Conservation (phyloP, 2,113 vertebrate genomes). For the Benitochromis conjunctus region DNA sequence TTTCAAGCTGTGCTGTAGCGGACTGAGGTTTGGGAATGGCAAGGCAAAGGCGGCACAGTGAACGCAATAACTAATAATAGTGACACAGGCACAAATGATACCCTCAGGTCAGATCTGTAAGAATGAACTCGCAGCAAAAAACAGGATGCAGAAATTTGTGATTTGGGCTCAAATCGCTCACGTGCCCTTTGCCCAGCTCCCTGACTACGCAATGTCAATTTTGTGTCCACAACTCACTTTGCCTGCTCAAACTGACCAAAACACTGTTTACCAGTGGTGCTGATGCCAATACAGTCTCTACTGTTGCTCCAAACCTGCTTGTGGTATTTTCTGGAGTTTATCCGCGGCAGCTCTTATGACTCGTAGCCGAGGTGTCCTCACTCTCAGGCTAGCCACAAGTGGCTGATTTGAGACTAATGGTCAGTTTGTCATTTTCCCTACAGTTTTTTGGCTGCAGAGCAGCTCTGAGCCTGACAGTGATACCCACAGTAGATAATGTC, state of each 20-base stretch:
- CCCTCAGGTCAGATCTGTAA: neutral
- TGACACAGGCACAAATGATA: neutral
- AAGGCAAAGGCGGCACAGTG: neutral
- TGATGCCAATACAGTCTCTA: neutral
- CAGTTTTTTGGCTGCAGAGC: neutral
- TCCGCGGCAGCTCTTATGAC: neutral
- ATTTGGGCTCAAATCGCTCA: neutral
- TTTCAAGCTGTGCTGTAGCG: neutral
- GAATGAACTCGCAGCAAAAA: neutral
- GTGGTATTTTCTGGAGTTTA: neutral
- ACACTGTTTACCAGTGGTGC: neutral
- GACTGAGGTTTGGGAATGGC: neutral
- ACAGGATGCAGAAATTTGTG: neutral
- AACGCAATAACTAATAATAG: neutral
- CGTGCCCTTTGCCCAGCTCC: neutral
- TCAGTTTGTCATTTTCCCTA: neutral
- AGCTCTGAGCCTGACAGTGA: neutral
- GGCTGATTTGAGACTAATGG: neutral
- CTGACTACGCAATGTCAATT: neutral
- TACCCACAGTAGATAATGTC: neutral
- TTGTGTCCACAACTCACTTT: neutral
- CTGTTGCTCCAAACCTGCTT: neutral
- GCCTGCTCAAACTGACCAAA: neutral
- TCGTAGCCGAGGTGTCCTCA: neutral
- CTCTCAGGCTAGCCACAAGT: neutral